These are phyloP conservation scores for Halesus radiatus DNA, from an alignment of 1,140 invertebrate species.

Conservation along the genomic window DNA sequence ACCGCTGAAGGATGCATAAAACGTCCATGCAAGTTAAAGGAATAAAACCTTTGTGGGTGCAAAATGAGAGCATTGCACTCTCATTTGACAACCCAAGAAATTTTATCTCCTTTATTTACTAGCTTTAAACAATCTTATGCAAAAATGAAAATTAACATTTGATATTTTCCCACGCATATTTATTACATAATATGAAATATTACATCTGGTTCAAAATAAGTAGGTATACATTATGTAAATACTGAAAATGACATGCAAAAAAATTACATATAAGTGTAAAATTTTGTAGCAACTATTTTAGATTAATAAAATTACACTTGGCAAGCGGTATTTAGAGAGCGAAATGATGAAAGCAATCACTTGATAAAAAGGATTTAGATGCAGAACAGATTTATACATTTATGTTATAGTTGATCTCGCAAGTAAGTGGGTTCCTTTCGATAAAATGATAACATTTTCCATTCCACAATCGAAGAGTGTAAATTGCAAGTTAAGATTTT, in stretches of 20 bases:
- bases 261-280: slow-evolving; percentile 4
- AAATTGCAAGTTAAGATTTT: slow-evolving; percentile 15
- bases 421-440: not conserved
- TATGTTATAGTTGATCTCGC: too few species aligned
- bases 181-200: slow-evolving; percentile 29
- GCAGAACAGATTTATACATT: not conserved
- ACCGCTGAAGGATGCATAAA: too few species aligned
- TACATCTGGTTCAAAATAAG: slow-evolving; percentile 27
- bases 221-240: slow-evolving; percentile 19
- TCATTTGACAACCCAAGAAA: too few species aligned
- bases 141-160: not conserved
- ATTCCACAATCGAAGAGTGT: not conserved
- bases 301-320: slow-evolving; percentile 27
- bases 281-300: slow-evolving; percentile 14
- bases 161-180: slow-evolving; percentile 27
- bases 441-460: not conserved
- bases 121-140: not conserved
- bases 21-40: too few species aligned
- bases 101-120: too few species aligned
- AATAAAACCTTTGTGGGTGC: too few species aligned
- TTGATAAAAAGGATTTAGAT: not conserved
- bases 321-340: slow-evolving; percentile 11
- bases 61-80: too few species aligned
- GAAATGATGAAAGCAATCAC: not conserved
- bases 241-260: slow-evolving; percentile 25